These are phyloP conservation scores for Cydia amplana DNA, from an alignment of 1,140 invertebrate genomes.

Conservation along the genomic window DNA sequence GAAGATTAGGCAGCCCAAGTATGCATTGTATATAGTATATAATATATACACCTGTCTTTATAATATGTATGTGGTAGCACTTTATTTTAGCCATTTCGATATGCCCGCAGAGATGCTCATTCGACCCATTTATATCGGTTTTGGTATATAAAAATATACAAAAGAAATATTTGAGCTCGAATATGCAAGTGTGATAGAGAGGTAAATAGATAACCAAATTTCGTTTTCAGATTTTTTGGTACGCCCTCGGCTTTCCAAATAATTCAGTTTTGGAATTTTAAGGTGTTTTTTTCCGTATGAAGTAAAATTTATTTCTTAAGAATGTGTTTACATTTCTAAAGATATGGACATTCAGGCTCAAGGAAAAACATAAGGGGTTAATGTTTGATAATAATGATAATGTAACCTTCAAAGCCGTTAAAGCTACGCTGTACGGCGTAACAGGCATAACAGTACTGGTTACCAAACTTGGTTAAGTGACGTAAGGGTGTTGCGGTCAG, in stretches of 20 bases:
- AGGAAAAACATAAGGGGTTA: no score
- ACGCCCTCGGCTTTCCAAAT: no score
- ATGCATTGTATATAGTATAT: slow-evolving; percentile 40
- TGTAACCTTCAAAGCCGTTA: background rate
- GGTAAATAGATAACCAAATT: no score
- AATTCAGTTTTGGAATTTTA: no score
- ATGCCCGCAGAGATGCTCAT: background rate
- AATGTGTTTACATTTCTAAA: background rate
- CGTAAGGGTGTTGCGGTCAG: slow-evolving; percentile 21
- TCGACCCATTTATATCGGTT: background rate
- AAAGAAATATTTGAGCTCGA: background rate
- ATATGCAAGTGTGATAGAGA: no score
- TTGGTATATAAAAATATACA: background rate
- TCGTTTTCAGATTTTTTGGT: no score
- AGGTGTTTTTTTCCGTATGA: no score
- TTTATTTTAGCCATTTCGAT: background rate
- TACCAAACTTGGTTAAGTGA: slow-evolving; percentile 6
- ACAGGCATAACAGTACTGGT: background rate
- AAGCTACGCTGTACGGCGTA: background rate
- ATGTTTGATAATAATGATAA: background rate
- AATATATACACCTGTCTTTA: background rate
- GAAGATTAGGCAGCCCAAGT: slow-evolving; percentile 73
- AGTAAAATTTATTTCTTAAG: no score
- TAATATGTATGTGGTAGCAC: no score
- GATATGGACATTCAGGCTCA: no score